phyloP scores from a whole-genome alignment of 35 echinoderm and acorn worm genomes.

The Holothuria glaberrima region DNA sequence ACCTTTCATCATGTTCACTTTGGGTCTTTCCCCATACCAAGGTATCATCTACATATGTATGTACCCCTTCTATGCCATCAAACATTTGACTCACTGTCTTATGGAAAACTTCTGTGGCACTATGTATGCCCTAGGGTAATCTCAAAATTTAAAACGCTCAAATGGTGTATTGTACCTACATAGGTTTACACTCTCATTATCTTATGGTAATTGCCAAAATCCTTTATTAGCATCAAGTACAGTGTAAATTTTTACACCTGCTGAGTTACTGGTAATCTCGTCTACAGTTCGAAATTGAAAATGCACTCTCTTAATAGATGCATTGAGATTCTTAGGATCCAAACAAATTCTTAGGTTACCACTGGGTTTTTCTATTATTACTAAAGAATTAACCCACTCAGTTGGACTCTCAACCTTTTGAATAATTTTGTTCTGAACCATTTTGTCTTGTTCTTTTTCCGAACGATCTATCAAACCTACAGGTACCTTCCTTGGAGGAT shows the following conservation, averaged over 20 bases:
- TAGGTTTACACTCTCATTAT: constrained; percentile 6
- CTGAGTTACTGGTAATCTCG: not conserved
- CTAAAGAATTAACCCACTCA: no score
- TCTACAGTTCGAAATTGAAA: constrained; percentile 7
- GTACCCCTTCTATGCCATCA: no score
- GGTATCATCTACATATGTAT: no score
- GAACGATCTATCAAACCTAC: not conserved
- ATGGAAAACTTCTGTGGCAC: constrained; percentile 48
- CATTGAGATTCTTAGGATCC: no score
- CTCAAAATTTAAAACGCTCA: constrained; percentile 2
- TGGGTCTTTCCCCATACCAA: no score
- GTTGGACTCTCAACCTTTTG: constrained; percentile 46
- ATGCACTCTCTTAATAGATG: not conserved
- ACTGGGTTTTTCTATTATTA: no score
- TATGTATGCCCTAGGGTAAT: no score
- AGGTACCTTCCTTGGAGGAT: not conserved
- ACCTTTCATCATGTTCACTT: no score
- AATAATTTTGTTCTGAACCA: not conserved
- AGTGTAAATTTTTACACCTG: not conserved
- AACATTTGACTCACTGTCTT: no score
- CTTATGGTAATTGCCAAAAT: no score
- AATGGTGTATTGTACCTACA: constrained; percentile 42
- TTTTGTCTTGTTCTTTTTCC: constrained; percentile 27
- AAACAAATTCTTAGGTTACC: no score
- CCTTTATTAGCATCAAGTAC: no score